Percentiles rank a stretch among this genome's conserved stretches.
Evolutionary conservation across 1,140 invertebrate genomes (phyloP).

Genomic region (Lutraria rhynchaena): DNA sequence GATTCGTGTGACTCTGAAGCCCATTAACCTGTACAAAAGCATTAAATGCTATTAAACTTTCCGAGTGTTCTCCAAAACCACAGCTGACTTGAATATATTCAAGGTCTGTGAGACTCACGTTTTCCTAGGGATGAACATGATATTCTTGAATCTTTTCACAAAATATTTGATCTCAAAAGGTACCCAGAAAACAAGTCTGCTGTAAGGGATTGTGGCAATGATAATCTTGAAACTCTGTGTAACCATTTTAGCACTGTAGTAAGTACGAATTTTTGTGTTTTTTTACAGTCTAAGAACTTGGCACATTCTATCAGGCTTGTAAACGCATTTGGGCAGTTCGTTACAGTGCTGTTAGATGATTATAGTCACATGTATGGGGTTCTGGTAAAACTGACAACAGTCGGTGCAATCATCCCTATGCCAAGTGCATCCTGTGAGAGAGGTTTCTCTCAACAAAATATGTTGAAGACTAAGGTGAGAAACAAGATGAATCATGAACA

Average conservation of each 20-base stretch:
- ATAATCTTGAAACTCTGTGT: too few relatives aligned
- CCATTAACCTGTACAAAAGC: too few relatives aligned
- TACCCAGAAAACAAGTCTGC: too few relatives aligned
- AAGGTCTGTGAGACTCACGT: too few relatives aligned
- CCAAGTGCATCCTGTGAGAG: not conserved
- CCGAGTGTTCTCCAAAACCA: too few relatives aligned
- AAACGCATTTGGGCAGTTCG: not conserved
- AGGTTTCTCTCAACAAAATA: not conserved
- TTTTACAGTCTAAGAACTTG: not conserved
- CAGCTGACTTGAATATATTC: too few relatives aligned
- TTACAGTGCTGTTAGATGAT: not conserved
- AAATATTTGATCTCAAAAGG: too few relatives aligned
- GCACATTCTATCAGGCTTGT: not conserved
- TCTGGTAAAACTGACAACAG: not conserved
- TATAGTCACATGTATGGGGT: not conserved
- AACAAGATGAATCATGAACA: not conserved
- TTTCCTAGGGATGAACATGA: too few relatives aligned
- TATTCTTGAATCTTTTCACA: too few relatives aligned
- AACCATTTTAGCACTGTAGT: not conserved
- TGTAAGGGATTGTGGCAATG: too few relatives aligned
- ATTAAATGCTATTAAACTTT: too few relatives aligned
- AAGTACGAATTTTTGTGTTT: not conserved
- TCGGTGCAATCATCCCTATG: not conserved
- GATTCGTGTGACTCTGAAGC: too few relatives aligned
- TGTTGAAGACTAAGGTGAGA: not conserved